Conservation (phyloP, 2,113 vertebrate species). For the Cyanoramphus novaezelandiae region DNA sequence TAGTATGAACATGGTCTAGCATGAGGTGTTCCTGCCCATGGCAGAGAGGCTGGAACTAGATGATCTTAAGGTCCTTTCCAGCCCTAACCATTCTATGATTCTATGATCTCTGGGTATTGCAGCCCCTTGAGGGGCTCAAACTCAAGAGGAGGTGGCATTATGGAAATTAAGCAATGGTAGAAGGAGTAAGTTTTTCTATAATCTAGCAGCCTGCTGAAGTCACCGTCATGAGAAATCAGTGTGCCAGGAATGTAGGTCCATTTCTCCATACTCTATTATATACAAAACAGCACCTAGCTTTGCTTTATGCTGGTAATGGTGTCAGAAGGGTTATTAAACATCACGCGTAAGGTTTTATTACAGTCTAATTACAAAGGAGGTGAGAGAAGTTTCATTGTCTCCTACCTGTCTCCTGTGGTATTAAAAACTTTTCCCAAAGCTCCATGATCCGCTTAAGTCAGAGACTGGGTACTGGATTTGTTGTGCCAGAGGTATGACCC, state of each 20-base stretch:
- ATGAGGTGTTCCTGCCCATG: background rate
- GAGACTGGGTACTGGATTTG: background rate
- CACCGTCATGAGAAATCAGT: background rate
- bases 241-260: background rate
- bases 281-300: background rate
- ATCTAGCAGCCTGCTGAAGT: background rate
- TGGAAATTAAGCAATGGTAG: background rate
- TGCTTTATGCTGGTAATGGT: background rate
- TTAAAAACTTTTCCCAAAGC: slow-evolving; percentile 9
- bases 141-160: background rate
- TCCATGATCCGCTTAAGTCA: background rate
- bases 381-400: background rate
- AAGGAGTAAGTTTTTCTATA: background rate
- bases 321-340: background rate
- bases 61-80: background rate
- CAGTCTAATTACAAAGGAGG: background rate
- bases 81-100: background rate
- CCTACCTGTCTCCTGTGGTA: background rate
- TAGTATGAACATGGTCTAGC: no score
- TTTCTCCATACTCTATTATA: background rate
- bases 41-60: background rate
- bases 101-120: background rate
- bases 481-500: background rate
- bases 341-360: background rate
- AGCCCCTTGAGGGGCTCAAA: background rate